Evolutionary conservation across 2,113 vertebrate species (phyloP), one percentile per base, ranked within the genome.

Genomic region (Halcyon malimbica): DNA sequence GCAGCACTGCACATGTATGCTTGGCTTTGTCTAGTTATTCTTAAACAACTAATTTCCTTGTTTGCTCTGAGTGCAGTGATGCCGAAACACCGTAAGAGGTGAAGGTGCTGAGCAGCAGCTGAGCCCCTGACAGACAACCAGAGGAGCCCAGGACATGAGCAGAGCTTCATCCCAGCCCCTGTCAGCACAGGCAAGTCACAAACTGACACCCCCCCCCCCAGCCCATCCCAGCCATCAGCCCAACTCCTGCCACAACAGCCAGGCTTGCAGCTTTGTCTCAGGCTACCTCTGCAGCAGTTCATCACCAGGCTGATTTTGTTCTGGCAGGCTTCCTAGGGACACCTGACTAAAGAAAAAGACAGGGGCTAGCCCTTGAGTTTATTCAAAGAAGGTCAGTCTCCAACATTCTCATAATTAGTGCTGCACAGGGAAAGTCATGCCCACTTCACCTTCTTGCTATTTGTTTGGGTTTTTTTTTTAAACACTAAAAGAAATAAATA

Each of bases 131-230:
- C 35, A 57, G 53, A 37, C 23, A 75, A 59, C 20, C 5, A 1
- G 2, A 42, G 33, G 2, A 42, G 33, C 21, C 21, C 33, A 59
- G 48, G 18, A 37, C 0, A 0, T 5, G 24, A 68, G 35, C 75
- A 71, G 56, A 90, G 42, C 20, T 79, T 76, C 51, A 39, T 35
- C 57, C 16, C 19, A 23, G 5, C 1, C 35, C 35, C 35, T 68
- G 46, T 68, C 92, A 76, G 53, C 62, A 54, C 39, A 50, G 53
- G 10, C 13, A 88, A 78, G 33, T 70, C 26, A 28, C 13, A 20
- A 85, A 20, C 14, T 29, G 56, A 37, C n/a, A n/a, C n/a, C n/a
- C 10, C 16, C 41, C 29, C 33, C 3, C 25, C 67, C 67, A 29
- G 41, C 31, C 39, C 37, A 20, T 86, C 6, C 4, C 60, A 85